phyloP scores from a whole-genome alignment of 2,113 vertebrate species.

The Hipposideros armiger region DNA sequence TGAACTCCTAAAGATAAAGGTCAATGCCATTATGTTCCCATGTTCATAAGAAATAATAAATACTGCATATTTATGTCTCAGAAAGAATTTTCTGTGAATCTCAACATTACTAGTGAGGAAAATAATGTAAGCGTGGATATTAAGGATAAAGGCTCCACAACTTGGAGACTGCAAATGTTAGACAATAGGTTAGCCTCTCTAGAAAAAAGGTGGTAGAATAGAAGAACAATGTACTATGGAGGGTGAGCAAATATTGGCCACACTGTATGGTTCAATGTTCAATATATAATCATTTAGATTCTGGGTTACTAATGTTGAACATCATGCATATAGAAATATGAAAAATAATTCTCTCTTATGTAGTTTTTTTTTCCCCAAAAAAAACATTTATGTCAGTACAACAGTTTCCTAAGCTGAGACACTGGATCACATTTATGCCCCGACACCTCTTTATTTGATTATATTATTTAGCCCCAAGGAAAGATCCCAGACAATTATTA shows the following conservation, averaged over 20 bases:
- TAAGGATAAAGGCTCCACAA: background rate
- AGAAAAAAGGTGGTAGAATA: background rate
- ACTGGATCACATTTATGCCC: background rate
- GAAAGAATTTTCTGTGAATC: background rate
- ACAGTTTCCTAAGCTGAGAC: background rate
- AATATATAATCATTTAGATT: background rate
- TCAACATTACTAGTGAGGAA: slow-evolving; percentile 19
- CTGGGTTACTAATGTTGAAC: background rate
- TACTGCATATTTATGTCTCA: background rate
- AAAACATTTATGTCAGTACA: background rate
- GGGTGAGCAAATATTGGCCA: background rate
- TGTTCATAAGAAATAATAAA: background rate
- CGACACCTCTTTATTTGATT: background rate
- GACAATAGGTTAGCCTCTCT: background rate
- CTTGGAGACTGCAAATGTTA: background rate
- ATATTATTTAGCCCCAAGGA: background rate
- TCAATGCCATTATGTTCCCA: background rate
- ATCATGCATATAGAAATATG: background rate
- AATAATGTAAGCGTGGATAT: background rate
- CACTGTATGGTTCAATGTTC: background rate
- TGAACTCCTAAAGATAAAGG: background rate
- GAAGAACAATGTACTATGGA: background rate
- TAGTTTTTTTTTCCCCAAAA: background rate
- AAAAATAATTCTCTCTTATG: background rate
- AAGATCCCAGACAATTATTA: background rate